Conservation (phyloP, 2,888 invertebrate species). For the Drosophila subquinaria region DNA sequence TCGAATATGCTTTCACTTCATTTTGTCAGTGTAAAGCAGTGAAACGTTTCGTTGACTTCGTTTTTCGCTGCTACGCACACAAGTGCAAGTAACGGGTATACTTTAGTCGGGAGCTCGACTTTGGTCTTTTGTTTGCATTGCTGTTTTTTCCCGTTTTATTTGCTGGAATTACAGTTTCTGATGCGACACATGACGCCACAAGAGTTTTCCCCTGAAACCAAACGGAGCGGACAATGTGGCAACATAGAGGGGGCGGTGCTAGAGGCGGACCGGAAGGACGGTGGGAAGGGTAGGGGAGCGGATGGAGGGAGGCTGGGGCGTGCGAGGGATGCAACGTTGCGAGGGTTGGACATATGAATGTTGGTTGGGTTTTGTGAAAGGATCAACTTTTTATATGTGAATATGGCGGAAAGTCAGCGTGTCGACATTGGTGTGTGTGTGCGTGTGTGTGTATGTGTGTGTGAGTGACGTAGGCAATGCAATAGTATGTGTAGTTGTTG, state of each 20-base stretch:
- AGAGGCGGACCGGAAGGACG: background rate
- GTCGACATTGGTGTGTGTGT: constrained; percentile 1
- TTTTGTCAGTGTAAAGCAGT: too few relatives aligned
- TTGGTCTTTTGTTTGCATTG: constrained; percentile 30
- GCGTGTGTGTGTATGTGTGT: constrained; percentile 1
- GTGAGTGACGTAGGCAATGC: constrained; percentile 24
- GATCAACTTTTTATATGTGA: constrained; percentile 72
- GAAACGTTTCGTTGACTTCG: too few relatives aligned
- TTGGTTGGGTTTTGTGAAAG: constrained; percentile 49
- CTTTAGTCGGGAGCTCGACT: too few relatives aligned
- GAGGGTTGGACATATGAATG: constrained; percentile 21
- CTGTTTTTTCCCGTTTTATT: constrained; percentile 31
- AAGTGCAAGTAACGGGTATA: too few relatives aligned
- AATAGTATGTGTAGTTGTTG: constrained; percentile 5
- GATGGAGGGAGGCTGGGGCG: background rate
- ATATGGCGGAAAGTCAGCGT: constrained; percentile 73
- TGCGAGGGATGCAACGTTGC: background rate
- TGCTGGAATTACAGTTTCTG: constrained; percentile 55
- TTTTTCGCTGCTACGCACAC: too few relatives aligned
- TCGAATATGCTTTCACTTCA: too few relatives aligned
- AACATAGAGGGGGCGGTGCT: background rate
- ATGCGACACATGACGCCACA: constrained; percentile 45
- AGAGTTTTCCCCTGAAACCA: constrained; percentile 1
- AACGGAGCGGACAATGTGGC: constrained; percentile 8
- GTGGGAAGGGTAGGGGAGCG: too few relatives aligned